A percentile compares a stretch with the other conserved stretches of the same genome.
Conservation (phyloP, 2,797 vertebrate genomes). For the Rhinichthys osculus region DNA sequence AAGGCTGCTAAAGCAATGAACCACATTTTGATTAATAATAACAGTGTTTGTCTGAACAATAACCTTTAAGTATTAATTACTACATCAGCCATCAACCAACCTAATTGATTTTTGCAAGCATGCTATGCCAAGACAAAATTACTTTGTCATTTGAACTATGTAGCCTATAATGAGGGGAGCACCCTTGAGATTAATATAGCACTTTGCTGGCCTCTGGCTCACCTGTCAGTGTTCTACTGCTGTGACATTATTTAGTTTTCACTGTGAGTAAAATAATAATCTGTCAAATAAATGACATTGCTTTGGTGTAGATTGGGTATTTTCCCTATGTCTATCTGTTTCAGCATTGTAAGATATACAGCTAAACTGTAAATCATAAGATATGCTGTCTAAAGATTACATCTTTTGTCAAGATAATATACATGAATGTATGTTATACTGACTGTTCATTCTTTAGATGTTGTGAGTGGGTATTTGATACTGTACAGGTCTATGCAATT, state of each 20-base stretch:
- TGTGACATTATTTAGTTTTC: neutral
- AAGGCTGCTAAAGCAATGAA: neutral
- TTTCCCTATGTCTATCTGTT: neutral
- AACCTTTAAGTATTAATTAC: slow-evolving; percentile 16
- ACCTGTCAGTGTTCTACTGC: neutral
- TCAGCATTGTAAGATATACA: neutral
- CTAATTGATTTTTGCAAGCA: neutral
- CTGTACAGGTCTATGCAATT: neutral
- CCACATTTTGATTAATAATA: neutral
- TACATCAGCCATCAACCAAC: neutral
- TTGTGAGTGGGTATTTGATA: neutral
- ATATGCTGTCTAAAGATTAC: neutral
- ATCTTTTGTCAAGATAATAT: neutral
- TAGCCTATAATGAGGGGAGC: neutral
- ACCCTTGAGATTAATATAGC: neutral
- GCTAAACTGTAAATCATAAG: neutral
- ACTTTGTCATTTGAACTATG: neutral
- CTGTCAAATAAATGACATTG: neutral
- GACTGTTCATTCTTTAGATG: neutral
- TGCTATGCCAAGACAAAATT: slow-evolving; percentile 3
- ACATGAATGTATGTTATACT: neutral
- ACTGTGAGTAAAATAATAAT: neutral
- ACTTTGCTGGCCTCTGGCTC: neutral
- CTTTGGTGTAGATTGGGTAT: neutral
- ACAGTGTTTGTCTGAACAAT: neutral